Evolutionary conservation across 2,888 invertebrate genomes (phyloP).

Genomic region (Ichneumoninae sp.): DNA sequence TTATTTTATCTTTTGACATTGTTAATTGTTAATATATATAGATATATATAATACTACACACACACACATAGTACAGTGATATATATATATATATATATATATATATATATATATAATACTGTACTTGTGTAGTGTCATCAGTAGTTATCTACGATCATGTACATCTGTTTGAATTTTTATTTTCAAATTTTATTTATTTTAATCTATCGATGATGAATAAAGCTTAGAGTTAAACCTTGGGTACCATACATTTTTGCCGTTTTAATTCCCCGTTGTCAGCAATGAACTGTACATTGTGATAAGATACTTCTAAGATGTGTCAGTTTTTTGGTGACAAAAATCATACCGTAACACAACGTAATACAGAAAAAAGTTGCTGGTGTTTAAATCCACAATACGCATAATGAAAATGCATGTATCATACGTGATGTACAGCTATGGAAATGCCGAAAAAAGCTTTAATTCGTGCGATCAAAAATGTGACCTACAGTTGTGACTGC

Average conservation of each 20-base stretch:
- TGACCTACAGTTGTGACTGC: too few relatives aligned
- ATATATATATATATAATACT: constrained; percentile 38
- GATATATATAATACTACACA: constrained; percentile 23
- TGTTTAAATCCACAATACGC: too few relatives aligned
- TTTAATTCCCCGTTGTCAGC: background rate
- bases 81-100: constrained; percentile 12
- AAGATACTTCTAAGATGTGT: background rate
- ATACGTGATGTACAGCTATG: too few relatives aligned
- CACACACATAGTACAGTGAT: background rate
- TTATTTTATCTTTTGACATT: constrained; percentile 66
- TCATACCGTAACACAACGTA: background rate
- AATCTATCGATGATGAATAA: constrained; percentile 73
- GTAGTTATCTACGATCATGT: constrained; percentile 55
- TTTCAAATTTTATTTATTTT: constrained; percentile 74
- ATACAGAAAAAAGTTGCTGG: background rate
- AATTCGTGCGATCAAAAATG: too few relatives aligned
- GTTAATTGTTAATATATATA: constrained; percentile 72
- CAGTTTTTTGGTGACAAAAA: background rate
- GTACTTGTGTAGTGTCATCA: constrained; percentile 31
- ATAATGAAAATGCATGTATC: too few relatives aligned
- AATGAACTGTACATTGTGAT: background rate
- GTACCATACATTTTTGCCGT: background rate
- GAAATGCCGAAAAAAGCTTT: too few relatives aligned
- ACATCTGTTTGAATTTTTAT: constrained; percentile 68
- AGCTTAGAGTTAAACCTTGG: constrained; percentile 62